These are phyloP conservation scores for Ophonus ardosiacus DNA, from an alignment of 2,888 invertebrate genomes.

Conservation along the genomic window DNA sequence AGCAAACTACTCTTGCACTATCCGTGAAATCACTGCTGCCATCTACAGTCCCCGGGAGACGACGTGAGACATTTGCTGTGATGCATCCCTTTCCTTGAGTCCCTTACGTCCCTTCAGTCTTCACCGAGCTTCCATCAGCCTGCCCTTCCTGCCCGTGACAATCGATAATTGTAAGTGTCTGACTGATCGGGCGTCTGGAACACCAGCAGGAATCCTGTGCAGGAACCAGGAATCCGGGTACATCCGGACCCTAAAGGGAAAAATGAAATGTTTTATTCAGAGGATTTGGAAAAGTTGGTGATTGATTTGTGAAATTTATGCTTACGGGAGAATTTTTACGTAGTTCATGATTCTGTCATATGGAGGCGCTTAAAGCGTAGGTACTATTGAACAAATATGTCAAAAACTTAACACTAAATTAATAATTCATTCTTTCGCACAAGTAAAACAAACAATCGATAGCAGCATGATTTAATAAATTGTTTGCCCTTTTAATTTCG, in stretches of 20 bases:
- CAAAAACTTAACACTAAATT: too few relatives aligned
- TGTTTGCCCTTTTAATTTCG: too few relatives aligned
- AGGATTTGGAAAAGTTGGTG: not conserved
- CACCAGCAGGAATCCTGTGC: not conserved
- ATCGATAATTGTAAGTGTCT: conserved; percentile 55
- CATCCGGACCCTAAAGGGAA: not conserved
- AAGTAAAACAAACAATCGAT: too few relatives aligned
- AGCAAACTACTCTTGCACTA: conserved; percentile 9
- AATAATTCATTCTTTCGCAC: too few relatives aligned
- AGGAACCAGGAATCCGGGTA: not conserved
- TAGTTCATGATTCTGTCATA: not conserved
- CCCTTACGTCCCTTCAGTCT: not conserved
- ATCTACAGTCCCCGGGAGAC: conserved; percentile 25
- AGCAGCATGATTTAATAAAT: too few relatives aligned
- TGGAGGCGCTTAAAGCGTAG: too few relatives aligned
- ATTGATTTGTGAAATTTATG: not conserved
- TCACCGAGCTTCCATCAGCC: not conserved
- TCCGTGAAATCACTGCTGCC: not conserved
- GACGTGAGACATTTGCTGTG: conserved; percentile 41
- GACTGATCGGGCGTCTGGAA: conserved; percentile 21
- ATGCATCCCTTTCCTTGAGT: conserved; percentile 19
- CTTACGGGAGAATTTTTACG: not conserved
- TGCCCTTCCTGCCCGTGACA: conserved; percentile 1
- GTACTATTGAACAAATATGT: too few relatives aligned
- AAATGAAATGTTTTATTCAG: not conserved